Evolutionary conservation across 1,140 invertebrate species (phyloP), one percentile per base, ranked within the genome.

Genomic region (Helicoverpa armigera): DNA sequence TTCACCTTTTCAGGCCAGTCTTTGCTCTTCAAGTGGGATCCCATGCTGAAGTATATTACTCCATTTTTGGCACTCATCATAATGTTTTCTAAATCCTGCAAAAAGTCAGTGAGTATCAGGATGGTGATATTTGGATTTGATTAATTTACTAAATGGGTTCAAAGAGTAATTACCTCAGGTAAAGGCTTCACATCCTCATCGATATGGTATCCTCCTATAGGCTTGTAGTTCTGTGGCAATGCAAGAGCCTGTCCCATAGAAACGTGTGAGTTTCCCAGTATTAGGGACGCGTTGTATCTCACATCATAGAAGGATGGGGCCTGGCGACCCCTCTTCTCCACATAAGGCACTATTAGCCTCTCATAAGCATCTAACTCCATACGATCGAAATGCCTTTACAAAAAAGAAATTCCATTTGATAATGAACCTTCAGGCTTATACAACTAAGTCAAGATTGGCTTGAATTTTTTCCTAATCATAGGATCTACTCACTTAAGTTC

Each of bases 21-120:
- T n/a, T 88, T 91, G 67, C 94, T 94, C 60, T 95, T 95, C 1
- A 96, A 84, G 90, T 96, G 96, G 0, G 96, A 96, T 2, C 96
- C 96, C 84, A 97, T 92, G 70, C 95, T 96, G 61, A 97, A 96
- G 80, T 96, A 97, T 58, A 97, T 93, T 0, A 96, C 95, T 3
- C 96, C 96, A 58, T 96, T 82, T 70, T 92, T 92, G 2, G 95
- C 92, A 75, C 90, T 92, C 63, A 96, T 95, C 63, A 97, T 91
- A 10, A 96, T 96, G 35, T 94, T 89, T 86, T 96, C 82, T n/a
- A 96, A 88, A 73, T 95, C 89, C 92, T 94, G 53, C 10, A 69
- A 79, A 0, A 23, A 69, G 56, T 2, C 48, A 50, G 9, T 13
- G 4, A 43, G 35, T 43, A 43, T 9, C 35, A 43, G 35, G 0